Conservation (phyloP, 1,140 invertebrate species). For the Centruroides vittatus region DNA sequence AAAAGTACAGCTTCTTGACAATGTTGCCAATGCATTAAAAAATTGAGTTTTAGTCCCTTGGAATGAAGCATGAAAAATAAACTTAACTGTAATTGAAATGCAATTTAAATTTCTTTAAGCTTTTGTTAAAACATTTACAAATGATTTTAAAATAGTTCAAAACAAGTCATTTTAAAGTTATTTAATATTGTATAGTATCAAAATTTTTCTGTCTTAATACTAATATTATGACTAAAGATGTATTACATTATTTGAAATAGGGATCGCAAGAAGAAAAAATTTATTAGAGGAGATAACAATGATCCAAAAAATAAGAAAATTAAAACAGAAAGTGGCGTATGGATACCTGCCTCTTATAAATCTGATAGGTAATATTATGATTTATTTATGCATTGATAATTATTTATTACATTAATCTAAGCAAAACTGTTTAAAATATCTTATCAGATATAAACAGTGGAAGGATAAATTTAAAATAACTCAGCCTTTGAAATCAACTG, state of each 20-base stretch:
- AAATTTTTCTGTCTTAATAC: too few species aligned
- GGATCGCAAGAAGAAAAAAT: constrained; percentile 87
- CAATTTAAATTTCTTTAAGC: too few species aligned
- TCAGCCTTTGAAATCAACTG: constrained; percentile 37
- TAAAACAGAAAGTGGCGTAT: constrained; percentile 81
- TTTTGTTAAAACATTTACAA: too few species aligned
- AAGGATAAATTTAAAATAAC: constrained; percentile 61
- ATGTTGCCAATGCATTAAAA: too few species aligned
- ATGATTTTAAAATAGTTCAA: too few species aligned
- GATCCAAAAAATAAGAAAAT: constrained; percentile 58
- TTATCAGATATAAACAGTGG: constrained; percentile 47
- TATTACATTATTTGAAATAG: constrained; percentile 20
- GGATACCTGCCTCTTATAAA: constrained; percentile 88
- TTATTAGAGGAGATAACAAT: constrained; percentile 49
- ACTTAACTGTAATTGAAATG: too few species aligned
- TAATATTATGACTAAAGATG: too few species aligned
- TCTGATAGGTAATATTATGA: constrained; percentile 53
- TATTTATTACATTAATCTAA: not conserved
- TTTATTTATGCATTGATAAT: not conserved
- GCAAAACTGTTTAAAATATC: not conserved
- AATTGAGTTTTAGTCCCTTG: too few species aligned
- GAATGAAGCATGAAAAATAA: too few species aligned
- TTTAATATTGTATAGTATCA: too few species aligned
- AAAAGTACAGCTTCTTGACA: too few species aligned
- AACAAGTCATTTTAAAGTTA: too few species aligned